These are phyloP conservation scores for Lepidocyrtoides sp. DNA, from an alignment of 2,888 invertebrate species.

Conservation along the genomic window DNA sequence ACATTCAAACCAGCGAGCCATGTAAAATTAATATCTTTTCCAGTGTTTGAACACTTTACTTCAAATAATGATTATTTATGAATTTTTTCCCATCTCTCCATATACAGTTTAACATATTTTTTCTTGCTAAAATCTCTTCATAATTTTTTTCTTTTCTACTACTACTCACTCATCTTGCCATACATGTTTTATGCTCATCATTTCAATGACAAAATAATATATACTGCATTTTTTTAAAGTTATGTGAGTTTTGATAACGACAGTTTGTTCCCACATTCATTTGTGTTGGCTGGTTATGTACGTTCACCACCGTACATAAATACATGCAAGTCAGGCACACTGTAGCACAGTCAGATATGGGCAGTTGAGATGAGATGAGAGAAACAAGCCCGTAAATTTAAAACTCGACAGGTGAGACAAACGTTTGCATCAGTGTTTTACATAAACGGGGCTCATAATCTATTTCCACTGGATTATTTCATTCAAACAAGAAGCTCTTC, in stretches of 20 bases:
- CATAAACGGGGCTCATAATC: conserved; percentile 60
- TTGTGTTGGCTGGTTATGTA: conserved; percentile 56
- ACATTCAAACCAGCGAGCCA: conserved; percentile 64
- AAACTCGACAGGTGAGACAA: conserved; percentile 74
- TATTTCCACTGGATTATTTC: conserved; percentile 76
- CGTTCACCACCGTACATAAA: conserved; percentile 8
- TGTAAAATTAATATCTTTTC: conserved; percentile 72
- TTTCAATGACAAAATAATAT: conserved; percentile 12
- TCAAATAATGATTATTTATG: conserved; percentile 42
- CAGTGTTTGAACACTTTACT: conserved; percentile 53
- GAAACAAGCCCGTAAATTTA: conserved; percentile 71
- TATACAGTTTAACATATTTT: conserved; percentile 23
- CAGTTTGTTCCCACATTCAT: conserved; percentile 33
- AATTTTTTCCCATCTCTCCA: conserved; percentile 59
- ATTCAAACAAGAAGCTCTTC: conserved; percentile 68
- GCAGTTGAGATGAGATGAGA: no score
- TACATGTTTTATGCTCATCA: conserved; percentile 37
- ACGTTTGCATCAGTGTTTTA: conserved; percentile 60
- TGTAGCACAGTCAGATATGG: conserved; percentile 48
- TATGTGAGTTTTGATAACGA: background rate
- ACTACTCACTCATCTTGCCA: background rate
- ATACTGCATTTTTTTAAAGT: background rate
- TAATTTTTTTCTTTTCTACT: background rate
- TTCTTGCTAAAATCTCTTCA: background rate
- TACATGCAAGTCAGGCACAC: background rate